Evolutionary conservation across 2,797 vertebrate genomes (phyloP), one percentile per base, ranked within the genome.

Genomic region (Urophycis tenuis): DNA sequence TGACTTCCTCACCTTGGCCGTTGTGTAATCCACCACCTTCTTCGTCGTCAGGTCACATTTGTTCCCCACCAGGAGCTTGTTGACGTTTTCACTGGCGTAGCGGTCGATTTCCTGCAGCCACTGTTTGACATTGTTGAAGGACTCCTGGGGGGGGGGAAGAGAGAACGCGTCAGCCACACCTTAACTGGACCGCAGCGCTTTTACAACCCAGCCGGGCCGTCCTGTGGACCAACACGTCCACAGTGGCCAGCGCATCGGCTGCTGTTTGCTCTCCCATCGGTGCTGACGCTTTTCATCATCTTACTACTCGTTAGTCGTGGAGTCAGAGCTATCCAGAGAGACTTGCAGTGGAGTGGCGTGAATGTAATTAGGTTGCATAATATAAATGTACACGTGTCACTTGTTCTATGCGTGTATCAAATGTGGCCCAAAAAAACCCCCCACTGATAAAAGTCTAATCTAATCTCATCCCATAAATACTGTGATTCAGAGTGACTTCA

Each of bases 1-100:
- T 34, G 33, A 34, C 34, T 17, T 19, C 33, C 84, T 45, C 92
- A 98, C 97, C 96, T 99, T 99, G 82, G 97, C 96, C 88, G 97
- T 98, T 94, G 97, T 98, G 92, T 99, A 99, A 88, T 99, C 97
- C 93, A 99, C 97, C 91, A 99, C 97, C 92, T 99, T 99, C 94
- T 98, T 99, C 88, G 97, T 98, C 81, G 97, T 98, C 91, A 99
- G 92, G 90, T 99, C 97, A 89, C 96, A 98, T 87, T 99, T 99
- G 94, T 99, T 99, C 82, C 97, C 97, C 86, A 99, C 97, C 95
- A 98, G 94, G 87, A 98, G 93, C 93, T 99, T 99, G 95, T 99
- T 99, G 92, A 99, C 97, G 19, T 98, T 99, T 94, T 99, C 97
- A 92, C 97, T 99, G 94, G 97, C 97, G 11, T 98, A 99, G 82